These are phyloP conservation scores for Cacoxenus indagator DNA, from an alignment of 2,888 invertebrate genomes.

Conservation along the genomic window DNA sequence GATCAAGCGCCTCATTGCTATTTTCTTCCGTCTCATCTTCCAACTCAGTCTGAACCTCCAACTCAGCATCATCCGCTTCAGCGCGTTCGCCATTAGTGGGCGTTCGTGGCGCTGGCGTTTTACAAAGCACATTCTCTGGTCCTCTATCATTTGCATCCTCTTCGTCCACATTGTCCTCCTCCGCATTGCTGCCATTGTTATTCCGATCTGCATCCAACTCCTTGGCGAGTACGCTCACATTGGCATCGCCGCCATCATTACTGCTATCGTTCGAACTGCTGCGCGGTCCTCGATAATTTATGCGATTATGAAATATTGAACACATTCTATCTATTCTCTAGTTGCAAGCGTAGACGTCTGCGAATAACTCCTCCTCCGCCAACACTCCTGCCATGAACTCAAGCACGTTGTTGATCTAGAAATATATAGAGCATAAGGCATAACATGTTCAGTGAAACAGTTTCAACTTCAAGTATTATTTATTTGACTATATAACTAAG, in stretches of 20 bases:
- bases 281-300: constrained; percentile 67
- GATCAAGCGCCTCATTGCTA: constrained; percentile 66
- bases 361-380: neutral
- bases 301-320: constrained; percentile 69
- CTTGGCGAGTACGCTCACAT: constrained; percentile 51
- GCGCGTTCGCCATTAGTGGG: neutral
- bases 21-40: constrained; percentile 42
- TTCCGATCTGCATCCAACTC: constrained; percentile 67
- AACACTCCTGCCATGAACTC: constrained; percentile 26
- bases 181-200: constrained; percentile 54
- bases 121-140: neutral
- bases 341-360: constrained; percentile 21
- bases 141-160: neutral
- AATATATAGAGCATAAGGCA: neutral
- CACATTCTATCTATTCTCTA: constrained; percentile 55
- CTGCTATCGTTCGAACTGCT: constrained; percentile 49
- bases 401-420: neutral
- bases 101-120: neutral
- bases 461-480: neutral
- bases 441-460: neutral
- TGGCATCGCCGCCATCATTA: constrained; percentile 33
- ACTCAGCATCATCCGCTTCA: neutral
- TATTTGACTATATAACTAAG: neutral
- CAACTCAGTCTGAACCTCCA: neutral
- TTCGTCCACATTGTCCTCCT: constrained; percentile 11